Evolutionary conservation across 1,140 invertebrate genomes (phyloP).

Genomic region (Philopotamus ludificatus): DNA sequence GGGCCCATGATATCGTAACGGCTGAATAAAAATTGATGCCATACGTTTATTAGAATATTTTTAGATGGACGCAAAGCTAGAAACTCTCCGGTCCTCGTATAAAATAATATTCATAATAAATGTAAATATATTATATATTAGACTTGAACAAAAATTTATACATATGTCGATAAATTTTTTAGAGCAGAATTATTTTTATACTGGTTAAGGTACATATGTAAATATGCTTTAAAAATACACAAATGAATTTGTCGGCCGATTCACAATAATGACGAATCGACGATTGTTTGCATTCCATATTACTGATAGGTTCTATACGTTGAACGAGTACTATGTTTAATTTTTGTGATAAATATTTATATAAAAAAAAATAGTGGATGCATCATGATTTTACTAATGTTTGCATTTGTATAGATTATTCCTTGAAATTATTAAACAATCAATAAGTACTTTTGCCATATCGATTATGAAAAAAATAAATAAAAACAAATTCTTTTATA

Average conservation of each 20-base stretch:
- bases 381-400: neutral
- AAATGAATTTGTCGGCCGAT: neutral
- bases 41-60: too few relatives aligned
- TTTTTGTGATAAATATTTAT: conserved; percentile 4
- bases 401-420: neutral
- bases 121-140: conserved; percentile 22
- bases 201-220: conserved; percentile 40
- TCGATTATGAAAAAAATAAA: too few relatives aligned
- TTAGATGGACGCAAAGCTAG: too few relatives aligned
- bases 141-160: conserved; percentile 26
- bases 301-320: neutral
- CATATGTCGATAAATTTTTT: conserved; percentile 40
- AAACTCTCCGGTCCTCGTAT: too few relatives aligned
- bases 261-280: neutral
- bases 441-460: too few relatives aligned
- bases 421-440: too few relatives aligned
- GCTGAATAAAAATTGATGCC: too few relatives aligned
- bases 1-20: too few relatives aligned
- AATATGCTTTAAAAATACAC: conserved; percentile 41
- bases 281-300: conserved; percentile 4
- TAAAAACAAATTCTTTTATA: too few relatives aligned
- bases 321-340: neutral
- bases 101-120: conserved; percentile 22
- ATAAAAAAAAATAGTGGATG: neutral
- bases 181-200: conserved; percentile 40